Evolutionary conservation across 2,113 vertebrate genomes (phyloP).

Genomic region (Tenrec ecaudatus): DNA sequence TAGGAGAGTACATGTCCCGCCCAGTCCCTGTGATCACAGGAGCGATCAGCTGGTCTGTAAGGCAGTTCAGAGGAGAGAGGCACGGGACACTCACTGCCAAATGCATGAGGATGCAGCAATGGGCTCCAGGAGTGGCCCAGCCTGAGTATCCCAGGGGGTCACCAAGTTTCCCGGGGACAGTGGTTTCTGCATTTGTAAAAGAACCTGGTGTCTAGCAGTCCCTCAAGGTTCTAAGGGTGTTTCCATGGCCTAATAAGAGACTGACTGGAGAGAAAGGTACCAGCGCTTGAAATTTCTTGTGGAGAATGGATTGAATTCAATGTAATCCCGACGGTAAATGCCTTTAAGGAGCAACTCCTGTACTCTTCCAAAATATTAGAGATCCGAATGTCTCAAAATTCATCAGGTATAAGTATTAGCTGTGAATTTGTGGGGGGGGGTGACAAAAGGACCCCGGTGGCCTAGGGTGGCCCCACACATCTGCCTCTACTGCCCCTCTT

Average conservation of each 20-base stretch:
- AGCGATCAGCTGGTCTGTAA: not conserved
- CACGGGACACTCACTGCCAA: not conserved
- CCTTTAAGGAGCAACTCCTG: not conserved
- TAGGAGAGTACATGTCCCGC: not conserved
- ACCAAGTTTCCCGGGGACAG: not conserved
- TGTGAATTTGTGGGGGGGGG: not conserved
- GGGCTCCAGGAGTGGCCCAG: not conserved
- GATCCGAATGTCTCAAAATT: not conserved
- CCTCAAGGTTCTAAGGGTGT: not conserved
- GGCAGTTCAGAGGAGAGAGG: not conserved
- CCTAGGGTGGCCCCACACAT: not conserved
- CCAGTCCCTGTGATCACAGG: not conserved
- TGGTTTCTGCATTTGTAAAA: not conserved
- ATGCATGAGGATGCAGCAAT: not conserved
- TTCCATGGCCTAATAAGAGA: not conserved
- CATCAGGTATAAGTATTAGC: not conserved
- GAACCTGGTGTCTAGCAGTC: accelerated
- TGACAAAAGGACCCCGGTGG: too few relatives aligned
- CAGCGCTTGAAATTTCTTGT: not conserved
- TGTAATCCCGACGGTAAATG: not conserved
- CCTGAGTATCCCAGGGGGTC: too few relatives aligned
- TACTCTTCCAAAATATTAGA: not conserved
- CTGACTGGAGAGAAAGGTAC: not conserved
- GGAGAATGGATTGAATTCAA: not conserved
- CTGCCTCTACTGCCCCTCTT: not conserved